Evolutionary conservation across 1,140 invertebrate species (phyloP).

Genomic region (Brachionus paranguensis): DNA sequence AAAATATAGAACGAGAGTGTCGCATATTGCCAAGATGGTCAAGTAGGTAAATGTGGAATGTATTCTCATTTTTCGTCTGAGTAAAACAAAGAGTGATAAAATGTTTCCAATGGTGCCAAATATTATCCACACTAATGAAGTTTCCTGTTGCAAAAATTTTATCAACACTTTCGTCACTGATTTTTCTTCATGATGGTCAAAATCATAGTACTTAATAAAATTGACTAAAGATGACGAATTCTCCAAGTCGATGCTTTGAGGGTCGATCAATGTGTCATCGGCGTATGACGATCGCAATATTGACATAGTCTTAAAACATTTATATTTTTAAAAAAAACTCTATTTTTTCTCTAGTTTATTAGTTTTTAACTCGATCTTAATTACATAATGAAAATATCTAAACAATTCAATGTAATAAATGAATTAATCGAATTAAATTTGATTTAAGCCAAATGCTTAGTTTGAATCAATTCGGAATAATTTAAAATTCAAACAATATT

Average conservation of each 20-base stretch:
- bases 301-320: slow-evolving; percentile 13
- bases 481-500: not conserved
- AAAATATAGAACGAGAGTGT: slow-evolving; percentile 35
- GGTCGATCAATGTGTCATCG: not conserved
- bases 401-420: not conserved
- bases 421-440: not conserved
- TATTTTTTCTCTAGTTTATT: not conserved
- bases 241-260: not conserved
- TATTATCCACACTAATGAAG: slow-evolving; percentile 5
- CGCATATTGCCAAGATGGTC: slow-evolving; percentile 3
- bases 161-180: not conserved
- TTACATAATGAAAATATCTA: not conserved
- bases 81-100: slow-evolving; percentile 9
- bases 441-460: not conserved
- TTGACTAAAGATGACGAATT: not conserved
- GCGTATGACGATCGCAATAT: not conserved
- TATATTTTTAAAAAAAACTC: not conserved
- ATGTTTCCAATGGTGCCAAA: slow-evolving; percentile 31
- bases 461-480: not conserved
- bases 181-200: not conserved
- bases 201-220: not conserved
- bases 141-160: slow-evolving; percentile 11
- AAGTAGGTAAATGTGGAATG: slow-evolving; percentile 36
- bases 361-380: not conserved
- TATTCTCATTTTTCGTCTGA: slow-evolving; percentile 32